Evolutionary conservation across 2,797 vertebrate species (phyloP).

Genomic region (Sebastes umbrosus): DNA sequence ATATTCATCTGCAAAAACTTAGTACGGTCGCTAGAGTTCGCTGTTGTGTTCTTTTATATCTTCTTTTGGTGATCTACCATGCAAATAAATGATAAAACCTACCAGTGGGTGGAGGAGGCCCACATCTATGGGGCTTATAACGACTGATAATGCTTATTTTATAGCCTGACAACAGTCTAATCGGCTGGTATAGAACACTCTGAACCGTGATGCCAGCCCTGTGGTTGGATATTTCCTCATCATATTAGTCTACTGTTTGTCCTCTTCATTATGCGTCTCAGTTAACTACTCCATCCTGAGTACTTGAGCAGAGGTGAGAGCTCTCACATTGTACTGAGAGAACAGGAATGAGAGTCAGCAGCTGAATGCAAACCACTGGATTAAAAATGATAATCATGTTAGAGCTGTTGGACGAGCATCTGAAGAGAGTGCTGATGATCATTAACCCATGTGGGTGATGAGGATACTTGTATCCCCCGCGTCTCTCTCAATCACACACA

Average conservation of each 20-base stretch:
- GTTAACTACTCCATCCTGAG: conserved; percentile 45
- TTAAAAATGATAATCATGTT: conserved; percentile 58
- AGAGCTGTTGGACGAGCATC: conserved; percentile 8
- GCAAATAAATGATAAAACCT: no score
- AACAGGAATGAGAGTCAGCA: conserved; percentile 22
- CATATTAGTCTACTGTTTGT: neutral
- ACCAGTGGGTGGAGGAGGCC: no score
- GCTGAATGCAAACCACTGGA: conserved; percentile 53
- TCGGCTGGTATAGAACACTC: neutral
- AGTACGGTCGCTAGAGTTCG: no score
- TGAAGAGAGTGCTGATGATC: conserved; percentile 24
- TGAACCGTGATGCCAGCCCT: neutral
- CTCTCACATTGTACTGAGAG: conserved; percentile 19
- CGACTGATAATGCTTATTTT: no score
- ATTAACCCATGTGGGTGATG: conserved; percentile 8
- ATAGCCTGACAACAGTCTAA: no score
- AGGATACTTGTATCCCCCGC: neutral
- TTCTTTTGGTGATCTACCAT: no score
- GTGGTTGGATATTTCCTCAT: neutral
- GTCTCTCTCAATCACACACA: neutral
- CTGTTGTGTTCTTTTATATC: no score
- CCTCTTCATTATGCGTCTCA: conserved; percentile 19
- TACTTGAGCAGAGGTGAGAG: conserved; percentile 33
- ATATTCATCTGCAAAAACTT: neutral
- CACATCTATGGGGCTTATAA: no score